These are phyloP conservation scores for Dipodomys spectabilis DNA, from an alignment of 2,113 vertebrate genomes.

Conservation along the genomic window DNA sequence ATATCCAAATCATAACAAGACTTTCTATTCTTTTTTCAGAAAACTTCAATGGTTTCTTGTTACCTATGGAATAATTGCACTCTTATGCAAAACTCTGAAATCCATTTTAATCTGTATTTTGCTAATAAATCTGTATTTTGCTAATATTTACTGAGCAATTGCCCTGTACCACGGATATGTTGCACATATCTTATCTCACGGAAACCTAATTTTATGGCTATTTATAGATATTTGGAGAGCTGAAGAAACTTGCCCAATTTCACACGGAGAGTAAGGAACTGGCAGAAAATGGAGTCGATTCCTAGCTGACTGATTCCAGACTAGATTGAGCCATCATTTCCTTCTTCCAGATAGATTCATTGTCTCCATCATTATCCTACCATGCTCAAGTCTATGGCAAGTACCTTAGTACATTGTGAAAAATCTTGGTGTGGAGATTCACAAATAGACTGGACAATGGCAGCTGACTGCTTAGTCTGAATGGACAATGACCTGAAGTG, in stretches of 20 bases:
- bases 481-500: neutral
- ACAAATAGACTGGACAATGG: neutral
- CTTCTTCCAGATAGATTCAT: neutral
- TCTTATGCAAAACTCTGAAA: neutral
- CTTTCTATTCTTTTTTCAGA: neutral
- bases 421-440: neutral
- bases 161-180: neutral
- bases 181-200: neutral
- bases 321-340: neutral
- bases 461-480: neutral
- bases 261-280: neutral
- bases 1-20: neutral
- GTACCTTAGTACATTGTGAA: neutral
- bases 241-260: neutral
- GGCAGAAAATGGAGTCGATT: neutral
- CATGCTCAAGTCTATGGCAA: neutral
- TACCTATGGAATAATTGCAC: neutral
- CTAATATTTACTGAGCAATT: neutral
- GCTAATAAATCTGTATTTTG: neutral
- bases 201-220: neutral
- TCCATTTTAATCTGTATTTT: conserved; percentile 6
- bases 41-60: neutral
- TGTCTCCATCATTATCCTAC: neutral
- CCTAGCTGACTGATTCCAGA: neutral
- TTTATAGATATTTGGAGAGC: neutral